Conservation (phyloP, 2,797 vertebrate species). For the Heterohyrax brucei region DNA sequence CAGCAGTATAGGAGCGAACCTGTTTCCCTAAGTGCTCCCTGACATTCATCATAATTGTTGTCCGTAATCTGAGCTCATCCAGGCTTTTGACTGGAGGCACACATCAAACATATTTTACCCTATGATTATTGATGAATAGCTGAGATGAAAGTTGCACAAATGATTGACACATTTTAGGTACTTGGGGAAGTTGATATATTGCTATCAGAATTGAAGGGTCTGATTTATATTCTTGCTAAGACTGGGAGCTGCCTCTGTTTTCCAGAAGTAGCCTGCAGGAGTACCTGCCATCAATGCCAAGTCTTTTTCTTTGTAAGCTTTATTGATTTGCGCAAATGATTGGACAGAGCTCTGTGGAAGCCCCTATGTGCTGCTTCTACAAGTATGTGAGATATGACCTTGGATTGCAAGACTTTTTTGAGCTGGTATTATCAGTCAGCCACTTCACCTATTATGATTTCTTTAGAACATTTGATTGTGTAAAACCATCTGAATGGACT, state of each 20-base stretch:
- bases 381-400: neutral
- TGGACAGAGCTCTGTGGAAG: neutral
- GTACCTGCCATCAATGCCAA: neutral
- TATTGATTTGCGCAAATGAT: neutral
- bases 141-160: conserved; percentile 23
- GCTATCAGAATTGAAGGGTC: neutral
- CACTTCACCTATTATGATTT: neutral
- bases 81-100: conserved; percentile 30
- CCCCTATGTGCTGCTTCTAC: neutral
- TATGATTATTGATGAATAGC: conserved; percentile 14
- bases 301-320: conserved; percentile 11
- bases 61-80: neutral
- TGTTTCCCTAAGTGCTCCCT: neutral
- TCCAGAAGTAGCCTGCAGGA: neutral
- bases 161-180: conserved; percentile 37
- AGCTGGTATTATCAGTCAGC: neutral
- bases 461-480: conserved; percentile 42
- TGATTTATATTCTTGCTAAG: conserved; percentile 47
- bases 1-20: neutral
- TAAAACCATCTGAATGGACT: conserved; percentile 7
- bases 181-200: neutral
- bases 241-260: neutral
- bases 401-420: neutral
- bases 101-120: neutral
- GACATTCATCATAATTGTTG: neutral